Evolutionary conservation across 92 coral and sea anemone genomes (phyloP), one percentile per base, ranked within the genome.

Genomic region (Epizoanthus illoricatus): DNA sequence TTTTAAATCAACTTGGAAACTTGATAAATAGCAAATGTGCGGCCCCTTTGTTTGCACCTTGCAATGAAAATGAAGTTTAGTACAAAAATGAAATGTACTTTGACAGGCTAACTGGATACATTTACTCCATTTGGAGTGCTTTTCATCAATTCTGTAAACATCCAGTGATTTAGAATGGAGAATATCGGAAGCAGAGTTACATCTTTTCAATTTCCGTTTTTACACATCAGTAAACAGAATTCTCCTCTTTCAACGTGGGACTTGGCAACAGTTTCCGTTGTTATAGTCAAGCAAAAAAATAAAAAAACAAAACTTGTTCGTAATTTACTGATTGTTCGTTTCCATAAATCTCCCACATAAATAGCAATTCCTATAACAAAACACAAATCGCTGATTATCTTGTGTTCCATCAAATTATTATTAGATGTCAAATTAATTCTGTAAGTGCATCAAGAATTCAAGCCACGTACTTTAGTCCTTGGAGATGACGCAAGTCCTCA

Each of bases 161-260:
- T 17, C 9, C 16, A 75, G 68, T 75, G 59, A 28, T 75, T 75
- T 57, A 57, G 80, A 75, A 23, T 66, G 68, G 80, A 75, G 11
- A 75, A 58, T 10, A 66, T 58, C 80, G 80, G 80, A 75, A 75
- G 80, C 17, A 33, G 5, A 15, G 67, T 54, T 57, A 59, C 49
- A 33, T 75, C 55, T 75, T 55, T 58, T 74, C 79, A 74, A 75
- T 58, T 75, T 75, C 66, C 80, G 69, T 59, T 75, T 75, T 75
- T 75, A 57, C 79, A 73, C 55, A 73, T 10, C 65, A 52, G 43
- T 73, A 49, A 73, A 73, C 40, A 73, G n/a, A 55, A 21, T 73
- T 24, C n/a, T 52, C 45, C 4, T 1, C 33, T 68, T 68, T 68
- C 73, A 68, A 52, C 17, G 45, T 33, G 73, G 10, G 73, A 33